Evolutionary conservation across 2,888 invertebrate species (phyloP).

Genomic region (Aphrophora alni): DNA sequence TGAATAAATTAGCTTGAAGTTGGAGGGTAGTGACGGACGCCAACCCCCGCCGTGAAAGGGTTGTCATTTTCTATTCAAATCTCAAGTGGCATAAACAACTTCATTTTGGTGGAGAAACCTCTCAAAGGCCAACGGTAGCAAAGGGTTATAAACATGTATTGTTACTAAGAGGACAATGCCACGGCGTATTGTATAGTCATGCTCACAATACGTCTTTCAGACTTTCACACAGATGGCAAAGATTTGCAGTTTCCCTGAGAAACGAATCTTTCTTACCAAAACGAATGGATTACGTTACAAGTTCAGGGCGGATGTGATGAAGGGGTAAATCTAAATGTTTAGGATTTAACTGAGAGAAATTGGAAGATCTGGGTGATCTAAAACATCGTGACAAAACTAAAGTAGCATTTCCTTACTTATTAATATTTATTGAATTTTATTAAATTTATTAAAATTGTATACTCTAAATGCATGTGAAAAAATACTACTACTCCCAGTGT

Average conservation of each 20-base stretch:
- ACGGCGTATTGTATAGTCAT: no score
- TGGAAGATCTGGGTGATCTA: no score
- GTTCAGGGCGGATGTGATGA: background rate
- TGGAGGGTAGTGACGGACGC: background rate
- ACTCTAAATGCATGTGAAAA: no score
- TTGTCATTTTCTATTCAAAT: background rate
- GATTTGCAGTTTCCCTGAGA: background rate
- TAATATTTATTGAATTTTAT: no score
- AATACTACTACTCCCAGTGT: no score
- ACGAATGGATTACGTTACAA: background rate
- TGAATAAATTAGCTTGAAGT: background rate
- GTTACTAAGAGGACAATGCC: background rate
- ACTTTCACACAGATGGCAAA: background rate
- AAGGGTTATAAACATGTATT: background rate
- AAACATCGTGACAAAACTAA: no score
- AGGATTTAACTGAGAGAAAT: no score
- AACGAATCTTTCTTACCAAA: background rate
- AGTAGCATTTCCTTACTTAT: no score
- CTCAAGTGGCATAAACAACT: slow-evolving; percentile 9
- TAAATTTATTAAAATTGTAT: no score
- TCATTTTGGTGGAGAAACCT: background rate
- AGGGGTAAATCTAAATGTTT: no score
- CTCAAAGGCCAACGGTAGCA: background rate
- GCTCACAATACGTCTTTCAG: no score
- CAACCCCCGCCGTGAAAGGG: background rate